A percentile compares a stretch with the other conserved stretches of the same genome.
Evolutionary conservation across 1,140 invertebrate species (phyloP).

Genomic region (Melanaphis sacchari): DNA sequence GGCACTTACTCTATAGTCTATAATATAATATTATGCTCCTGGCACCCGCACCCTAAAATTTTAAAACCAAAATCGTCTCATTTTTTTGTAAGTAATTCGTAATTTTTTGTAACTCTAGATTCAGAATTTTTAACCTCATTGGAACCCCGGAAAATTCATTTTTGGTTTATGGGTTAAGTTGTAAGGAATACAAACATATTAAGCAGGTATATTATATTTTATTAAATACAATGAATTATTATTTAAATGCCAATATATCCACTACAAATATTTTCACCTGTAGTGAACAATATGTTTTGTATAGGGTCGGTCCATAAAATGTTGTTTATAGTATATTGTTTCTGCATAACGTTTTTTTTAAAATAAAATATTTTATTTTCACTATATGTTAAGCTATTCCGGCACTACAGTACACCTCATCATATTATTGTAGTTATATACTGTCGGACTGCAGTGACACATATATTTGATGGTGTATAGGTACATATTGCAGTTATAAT

Average conservation of each 20-base stretch:
- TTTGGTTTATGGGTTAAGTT: too few species aligned
- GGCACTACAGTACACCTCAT: not conserved
- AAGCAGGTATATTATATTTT: too few species aligned
- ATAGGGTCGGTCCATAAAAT: not conserved
- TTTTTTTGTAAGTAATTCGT: too few species aligned
- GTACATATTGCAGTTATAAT: not conserved
- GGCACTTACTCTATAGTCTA: too few species aligned
- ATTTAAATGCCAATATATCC: not conserved
- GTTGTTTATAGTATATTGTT: not conserved
- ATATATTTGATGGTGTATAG: not conserved
- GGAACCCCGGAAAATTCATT: too few species aligned
- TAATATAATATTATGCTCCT: too few species aligned
- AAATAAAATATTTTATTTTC: not conserved
- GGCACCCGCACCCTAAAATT: too few species aligned
- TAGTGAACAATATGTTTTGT: not conserved
- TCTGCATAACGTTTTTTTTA: not conserved
- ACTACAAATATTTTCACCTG: not conserved
- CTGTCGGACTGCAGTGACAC: not conserved
- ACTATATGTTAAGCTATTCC: not conserved
- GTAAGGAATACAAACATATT: too few species aligned
- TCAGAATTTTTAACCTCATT: too few species aligned
- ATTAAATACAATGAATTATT: not conserved
- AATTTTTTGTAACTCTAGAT: too few species aligned
- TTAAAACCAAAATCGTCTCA: too few species aligned
- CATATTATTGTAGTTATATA: not conserved